These are phyloP conservation scores for Argya squamiceps DNA, from an alignment of 2,797 vertebrate genomes.

Conservation along the genomic window DNA sequence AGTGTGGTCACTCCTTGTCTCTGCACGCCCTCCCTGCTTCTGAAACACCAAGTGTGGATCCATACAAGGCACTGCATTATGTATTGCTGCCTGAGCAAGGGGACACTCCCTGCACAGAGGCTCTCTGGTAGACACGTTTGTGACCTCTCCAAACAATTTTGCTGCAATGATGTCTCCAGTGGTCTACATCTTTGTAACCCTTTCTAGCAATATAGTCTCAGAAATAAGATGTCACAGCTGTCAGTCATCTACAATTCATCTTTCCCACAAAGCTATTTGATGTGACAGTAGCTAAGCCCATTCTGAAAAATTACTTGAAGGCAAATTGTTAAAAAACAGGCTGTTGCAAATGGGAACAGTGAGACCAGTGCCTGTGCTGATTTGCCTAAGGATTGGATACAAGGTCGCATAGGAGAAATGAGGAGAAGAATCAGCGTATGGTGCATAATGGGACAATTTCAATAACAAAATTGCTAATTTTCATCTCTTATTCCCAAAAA, in stretches of 20 bases:
- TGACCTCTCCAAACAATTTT: not conserved
- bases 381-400: not conserved
- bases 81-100: not conserved
- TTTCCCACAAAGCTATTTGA: not conserved
- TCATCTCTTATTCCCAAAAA: not conserved
- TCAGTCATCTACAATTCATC: not conserved
- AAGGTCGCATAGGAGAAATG: not conserved
- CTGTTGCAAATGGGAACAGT: not conserved
- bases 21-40: not conserved
- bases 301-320: slow-evolving; percentile 38
- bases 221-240: not conserved
- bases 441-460: not conserved
- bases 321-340: not conserved
- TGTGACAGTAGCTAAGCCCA: not conserved
- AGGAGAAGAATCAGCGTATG: not conserved
- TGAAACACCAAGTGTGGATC: not conserved
- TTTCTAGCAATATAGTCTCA: not conserved
- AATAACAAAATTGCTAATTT: not conserved
- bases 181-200: not conserved
- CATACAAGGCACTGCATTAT: not conserved
- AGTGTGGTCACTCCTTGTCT: not conserved
- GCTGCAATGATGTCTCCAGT: not conserved
- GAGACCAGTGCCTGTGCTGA: not conserved
- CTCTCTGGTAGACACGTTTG: not conserved
- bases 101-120: not conserved